These are phyloP conservation scores for Nibea coibor DNA, from an alignment of 2,113 vertebrate species.

Conservation along the genomic window DNA sequence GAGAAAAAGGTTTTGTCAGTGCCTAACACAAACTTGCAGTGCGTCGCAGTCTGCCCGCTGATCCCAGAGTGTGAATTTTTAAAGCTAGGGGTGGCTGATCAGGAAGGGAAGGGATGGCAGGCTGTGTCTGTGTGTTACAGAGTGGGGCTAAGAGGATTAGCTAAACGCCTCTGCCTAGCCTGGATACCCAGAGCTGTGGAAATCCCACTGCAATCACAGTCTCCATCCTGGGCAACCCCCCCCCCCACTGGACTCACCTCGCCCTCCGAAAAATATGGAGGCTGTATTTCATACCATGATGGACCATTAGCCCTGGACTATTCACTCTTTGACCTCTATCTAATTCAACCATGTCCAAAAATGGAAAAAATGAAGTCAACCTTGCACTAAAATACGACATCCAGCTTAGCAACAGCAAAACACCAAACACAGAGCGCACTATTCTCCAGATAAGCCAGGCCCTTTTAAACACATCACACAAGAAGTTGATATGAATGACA, in stretches of 20 bases:
- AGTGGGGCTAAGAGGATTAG: conserved; percentile 83
- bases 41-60: conserved; percentile 31
- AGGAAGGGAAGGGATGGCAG: conserved; percentile 64
- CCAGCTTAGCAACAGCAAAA: conserved; percentile 39
- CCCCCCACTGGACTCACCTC: conserved; percentile 37
- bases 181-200: conserved; percentile 79
- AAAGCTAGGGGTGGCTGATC: conserved; percentile 62
- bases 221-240: conserved; percentile 55
- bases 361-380: conserved; percentile 33
- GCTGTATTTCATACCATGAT: conserved; percentile 34
- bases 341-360: conserved; percentile 54
- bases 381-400: conserved; percentile 20
- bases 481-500: conserved; percentile 20
- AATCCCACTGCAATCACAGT: conserved; percentile 75
- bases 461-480: conserved; percentile 4
- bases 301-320: conserved; percentile 46
- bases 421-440: conserved; percentile 29
- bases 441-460: conserved; percentile 2
- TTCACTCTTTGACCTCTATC: conserved; percentile 34
- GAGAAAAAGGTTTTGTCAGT: conserved; percentile 1
- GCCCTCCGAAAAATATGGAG: conserved; percentile 43
- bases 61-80: conserved; percentile 65
- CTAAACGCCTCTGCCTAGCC: conserved; percentile 80
- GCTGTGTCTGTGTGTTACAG: conserved; percentile 77
- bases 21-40: conserved; percentile 30